These are phyloP conservation scores for Nasonovia ribisnigri DNA, from an alignment of 2,888 invertebrate genomes.

Conservation along the genomic window DNA sequence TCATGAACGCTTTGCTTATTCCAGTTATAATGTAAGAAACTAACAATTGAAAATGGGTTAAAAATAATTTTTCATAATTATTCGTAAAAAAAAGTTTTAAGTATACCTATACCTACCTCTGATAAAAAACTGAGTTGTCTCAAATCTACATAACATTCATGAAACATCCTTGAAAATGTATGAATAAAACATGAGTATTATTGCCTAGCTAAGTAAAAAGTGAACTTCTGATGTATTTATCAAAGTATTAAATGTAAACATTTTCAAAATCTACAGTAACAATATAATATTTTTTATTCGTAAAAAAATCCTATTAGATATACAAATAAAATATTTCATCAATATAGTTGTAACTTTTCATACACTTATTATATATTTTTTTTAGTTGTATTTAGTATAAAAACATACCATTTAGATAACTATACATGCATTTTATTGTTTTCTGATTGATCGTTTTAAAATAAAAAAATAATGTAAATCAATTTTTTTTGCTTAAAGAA, in stretches of 20 bases:
- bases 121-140: not conserved
- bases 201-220: not conserved
- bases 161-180: not conserved
- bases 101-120: no score
- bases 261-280: not conserved
- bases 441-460: not conserved
- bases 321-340: not conserved
- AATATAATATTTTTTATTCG: not conserved
- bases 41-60: not conserved
- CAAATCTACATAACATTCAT: not conserved
- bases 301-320: not conserved
- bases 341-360: not conserved
- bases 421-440: not conserved
- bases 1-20: not conserved
- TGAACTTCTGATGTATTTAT: no score
- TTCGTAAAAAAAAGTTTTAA: not conserved
- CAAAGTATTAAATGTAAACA: not conserved
- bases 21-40: not conserved
- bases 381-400: not conserved
- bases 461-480: not conserved
- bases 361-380: not conserved
- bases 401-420: not conserved
- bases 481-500: not conserved
- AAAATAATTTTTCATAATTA: not conserved
- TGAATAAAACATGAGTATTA: slow-evolving; percentile 32